Base-by-base conservation (phyloP, 2,113 vertebrate genomes). In the Reinhardtius hippoglossoides region DNA sequence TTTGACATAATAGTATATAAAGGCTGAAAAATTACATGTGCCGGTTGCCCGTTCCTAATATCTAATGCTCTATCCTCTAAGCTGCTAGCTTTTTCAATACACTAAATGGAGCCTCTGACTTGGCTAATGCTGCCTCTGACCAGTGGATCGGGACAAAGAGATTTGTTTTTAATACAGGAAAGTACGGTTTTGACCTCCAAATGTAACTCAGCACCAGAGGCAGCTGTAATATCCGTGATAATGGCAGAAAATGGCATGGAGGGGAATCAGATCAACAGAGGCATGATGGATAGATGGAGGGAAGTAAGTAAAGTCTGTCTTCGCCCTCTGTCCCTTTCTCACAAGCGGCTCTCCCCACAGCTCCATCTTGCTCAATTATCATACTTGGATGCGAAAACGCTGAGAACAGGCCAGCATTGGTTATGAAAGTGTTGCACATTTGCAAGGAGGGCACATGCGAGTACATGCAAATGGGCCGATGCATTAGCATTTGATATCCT, bases 141-240 rank as follows among this genome's bases (percentile, higher is more conserved):
- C 87, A 78, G 73, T 20, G 57, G 62, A 55, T 85, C 31, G 42
- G 78, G 9, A 50, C 82, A 76, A 67, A 87, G 87, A 85, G 80
- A 92, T 89, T 76, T 88, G 84, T 83, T 90, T 90, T 90, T 89
- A 91, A 93, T 89, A 80, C 71, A 65, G 75, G 82, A 88, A 89
- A 84, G 83, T 78, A 77, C 40, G 83, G 76, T 79, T 88, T 87
- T 83, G 90, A 85, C 89, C 90, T 93, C 90, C 50, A 77, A 86
- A 87, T 87, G 88, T 73, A 89, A 81, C 84, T 68, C 70, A 0
- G 85, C 87, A 85, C 87, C 69, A 83, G 82, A 78, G 88, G 85
- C 67, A 15, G 83, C 71, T 73, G 69, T 77, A 76, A 87, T 88
- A 81, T 74, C 81, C 86, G 73, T 40, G 72, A 80, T 93, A 87